Base-by-base conservation (phyloP, 1,140 invertebrate genomes). In the fruit fly (Drosophila melanogaster) region DNA sequence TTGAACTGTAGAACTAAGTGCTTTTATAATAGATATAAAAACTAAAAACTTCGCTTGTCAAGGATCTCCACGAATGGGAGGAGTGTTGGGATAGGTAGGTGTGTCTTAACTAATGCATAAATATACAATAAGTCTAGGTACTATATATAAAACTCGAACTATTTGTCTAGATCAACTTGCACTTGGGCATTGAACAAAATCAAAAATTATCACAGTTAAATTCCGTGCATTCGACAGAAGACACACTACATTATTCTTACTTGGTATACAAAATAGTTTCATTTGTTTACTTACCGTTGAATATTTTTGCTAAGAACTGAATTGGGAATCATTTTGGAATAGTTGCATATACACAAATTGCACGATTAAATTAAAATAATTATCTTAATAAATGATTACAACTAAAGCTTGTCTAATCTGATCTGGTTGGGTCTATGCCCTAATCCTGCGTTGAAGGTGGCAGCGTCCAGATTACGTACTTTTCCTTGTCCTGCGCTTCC, bases 141-240 rank as follows among this genome's bases (percentile, higher is more conserved):
- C 71, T 79, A 56, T 58, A 64, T 80, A 74, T 77, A 69, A 78
- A 85, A 77, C 51, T 70, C 71, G 26, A 60, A 78, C 78, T 86
- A 85, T 78, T 75, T 72, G 47, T 59, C 79, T 85, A 81, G 51
- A 67, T 76, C 67, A 75, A 64, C 66, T 78, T 81, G 77, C 78
- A 85, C 69, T 69, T 74, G 67, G 73, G 78, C 78, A 80, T 62
- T 61, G 77, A 78, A 86, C 67, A 24, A 76, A 62, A 67, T 59
- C 50, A 80, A 56, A 72, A 80, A 90, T 90, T 90, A 90, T 90
- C 87, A 90, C 87, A 90, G 87, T 91, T 87, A 64, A 90, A 80
- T 90, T 87, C 47, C 74, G 89, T 87, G 83, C 77, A 90, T 90
- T 90, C 78, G 87, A 86, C 66, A 87, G 67, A 90, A 64, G 59